phyloP scores from a whole-genome alignment of 2,888 invertebrate species.

The Lithophane semibrunnea region DNA sequence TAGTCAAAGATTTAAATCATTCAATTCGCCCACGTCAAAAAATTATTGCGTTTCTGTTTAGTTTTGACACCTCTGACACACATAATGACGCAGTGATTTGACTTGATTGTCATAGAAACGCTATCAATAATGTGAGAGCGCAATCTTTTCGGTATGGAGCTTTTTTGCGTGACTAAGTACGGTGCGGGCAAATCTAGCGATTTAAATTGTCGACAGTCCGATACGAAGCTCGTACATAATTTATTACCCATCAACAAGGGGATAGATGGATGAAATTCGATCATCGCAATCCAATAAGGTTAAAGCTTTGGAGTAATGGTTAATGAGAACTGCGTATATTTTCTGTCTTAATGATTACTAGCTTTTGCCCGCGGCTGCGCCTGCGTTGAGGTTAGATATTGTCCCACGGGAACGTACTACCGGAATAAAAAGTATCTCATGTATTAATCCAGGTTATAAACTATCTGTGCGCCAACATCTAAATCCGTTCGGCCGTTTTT shows the following conservation, averaged over 20 bases:
- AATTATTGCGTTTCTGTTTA: background rate
- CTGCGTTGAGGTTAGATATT: background rate
- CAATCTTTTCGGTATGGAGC: background rate
- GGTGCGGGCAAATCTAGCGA: background rate
- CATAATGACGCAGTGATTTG: too few relatives aligned
- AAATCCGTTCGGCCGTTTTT: background rate
- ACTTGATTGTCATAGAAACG: background rate
- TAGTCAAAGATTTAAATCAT: background rate
- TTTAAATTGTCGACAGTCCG: conserved; percentile 30
- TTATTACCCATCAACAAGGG: conserved; percentile 46
- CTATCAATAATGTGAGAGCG: background rate
- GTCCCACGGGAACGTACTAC: background rate
- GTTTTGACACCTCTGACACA: background rate
- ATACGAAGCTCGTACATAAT: conserved; percentile 52
- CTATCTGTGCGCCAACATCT: background rate
- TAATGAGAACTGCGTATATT: conserved; percentile 14
- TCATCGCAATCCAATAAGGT: conserved; percentile 39
- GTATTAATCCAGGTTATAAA: too few relatives aligned
- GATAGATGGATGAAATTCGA: conserved; percentile 53
- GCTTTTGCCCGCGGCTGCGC: background rate
- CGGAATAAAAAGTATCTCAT: background rate
- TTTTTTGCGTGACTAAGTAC: background rate
- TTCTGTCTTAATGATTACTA: background rate
- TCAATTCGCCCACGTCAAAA: background rate
- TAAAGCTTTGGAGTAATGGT: conserved; percentile 27